Percentiles rank a stretch among this genome's conserved stretches.
Evolutionary conservation across 2,797 vertebrate species (phyloP).

Genomic region (Coregonus sp.): DNA sequence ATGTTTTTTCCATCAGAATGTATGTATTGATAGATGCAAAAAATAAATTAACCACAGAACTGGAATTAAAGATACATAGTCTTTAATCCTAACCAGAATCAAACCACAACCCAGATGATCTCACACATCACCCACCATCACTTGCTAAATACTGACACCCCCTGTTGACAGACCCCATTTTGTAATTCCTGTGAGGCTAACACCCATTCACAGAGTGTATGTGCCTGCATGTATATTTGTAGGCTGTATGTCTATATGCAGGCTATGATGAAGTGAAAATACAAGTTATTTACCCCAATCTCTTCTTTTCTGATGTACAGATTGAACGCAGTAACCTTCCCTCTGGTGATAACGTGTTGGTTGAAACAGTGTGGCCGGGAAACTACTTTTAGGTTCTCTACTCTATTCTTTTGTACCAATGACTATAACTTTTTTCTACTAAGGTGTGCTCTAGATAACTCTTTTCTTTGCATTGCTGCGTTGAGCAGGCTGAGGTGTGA

Average conservation of each 20-base stretch:
- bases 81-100: conserved; percentile 33
- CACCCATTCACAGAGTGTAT: not conserved
- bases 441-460: conserved; percentile 52
- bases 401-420: conserved; percentile 13
- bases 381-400: conserved; percentile 13
- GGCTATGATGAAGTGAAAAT: conserved; percentile 22
- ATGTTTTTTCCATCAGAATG: not conserved
- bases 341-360: conserved; percentile 14
- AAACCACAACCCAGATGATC: conserved; percentile 45
- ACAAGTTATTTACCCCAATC: conserved; percentile 39
- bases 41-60: not conserved
- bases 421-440: conserved; percentile 53
- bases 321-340: conserved; percentile 15
- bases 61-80: not conserved
- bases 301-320: not conserved
- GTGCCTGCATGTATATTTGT: conserved; percentile 7
- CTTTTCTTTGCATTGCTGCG: not conserved
- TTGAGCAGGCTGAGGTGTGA: conserved; percentile 39
- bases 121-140: not conserved
- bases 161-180: conserved; percentile 45
- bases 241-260: conserved; percentile 19
- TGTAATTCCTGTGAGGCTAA: conserved; percentile 56
- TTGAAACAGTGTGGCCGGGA: not conserved
- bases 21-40: not conserved
- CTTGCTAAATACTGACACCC: conserved; percentile 17